Evolutionary conservation across 2,113 vertebrate genomes (phyloP).

Genomic region (Mungos mungo): DNA sequence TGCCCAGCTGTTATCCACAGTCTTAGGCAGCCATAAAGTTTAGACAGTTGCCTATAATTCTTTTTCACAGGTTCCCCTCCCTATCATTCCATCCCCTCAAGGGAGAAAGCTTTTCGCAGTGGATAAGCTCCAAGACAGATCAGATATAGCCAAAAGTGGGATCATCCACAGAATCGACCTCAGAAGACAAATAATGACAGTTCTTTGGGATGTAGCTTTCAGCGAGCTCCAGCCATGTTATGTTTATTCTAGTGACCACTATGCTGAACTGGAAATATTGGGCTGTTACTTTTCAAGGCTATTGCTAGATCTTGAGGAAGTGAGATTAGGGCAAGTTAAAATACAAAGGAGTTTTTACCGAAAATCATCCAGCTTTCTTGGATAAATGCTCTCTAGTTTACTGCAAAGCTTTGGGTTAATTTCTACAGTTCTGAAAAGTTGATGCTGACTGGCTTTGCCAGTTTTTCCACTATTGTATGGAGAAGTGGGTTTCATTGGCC

Average conservation of each 20-base stretch:
- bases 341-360: not conserved
- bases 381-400: not conserved
- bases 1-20: not conserved
- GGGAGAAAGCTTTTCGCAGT: not conserved
- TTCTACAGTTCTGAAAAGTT: not conserved
- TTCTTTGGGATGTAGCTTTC: not conserved
- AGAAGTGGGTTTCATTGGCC: not conserved
- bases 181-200: not conserved
- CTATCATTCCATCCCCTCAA: not conserved
- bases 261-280: not conserved
- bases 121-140: not conserved
- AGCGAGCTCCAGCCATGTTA: not conserved
- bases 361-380: not conserved
- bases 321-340: not conserved
- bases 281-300: not conserved
- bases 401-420: not conserved
- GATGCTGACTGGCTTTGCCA: not conserved
- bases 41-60: not conserved
- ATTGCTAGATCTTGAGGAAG: not conserved
- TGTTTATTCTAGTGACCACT: not conserved
- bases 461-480: not conserved
- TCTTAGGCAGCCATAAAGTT: not conserved
- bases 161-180: not conserved
- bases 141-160: not conserved
- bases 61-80: not conserved